Conservation (phyloP, 2,113 vertebrate species). For the Marcusenius ussheri region DNA sequence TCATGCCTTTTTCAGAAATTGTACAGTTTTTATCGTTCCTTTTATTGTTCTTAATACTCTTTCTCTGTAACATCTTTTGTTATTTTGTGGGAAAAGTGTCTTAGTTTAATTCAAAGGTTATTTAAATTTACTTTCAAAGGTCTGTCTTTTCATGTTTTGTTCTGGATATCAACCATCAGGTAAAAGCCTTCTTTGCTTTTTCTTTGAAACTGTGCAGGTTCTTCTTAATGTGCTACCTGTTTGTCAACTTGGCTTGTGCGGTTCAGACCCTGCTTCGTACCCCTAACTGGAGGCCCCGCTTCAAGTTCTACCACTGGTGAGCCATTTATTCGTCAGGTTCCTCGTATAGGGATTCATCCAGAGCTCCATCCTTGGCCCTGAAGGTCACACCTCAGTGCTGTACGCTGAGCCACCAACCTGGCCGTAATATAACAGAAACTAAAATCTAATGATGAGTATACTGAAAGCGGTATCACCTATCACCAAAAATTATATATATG, state of each 20-base stretch:
- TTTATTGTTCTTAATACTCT: not conserved
- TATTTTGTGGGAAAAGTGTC: not conserved
- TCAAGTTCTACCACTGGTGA: slow-evolving; percentile 74
- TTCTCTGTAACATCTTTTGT: not conserved
- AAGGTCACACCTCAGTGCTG: not conserved
- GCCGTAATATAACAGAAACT: not conserved
- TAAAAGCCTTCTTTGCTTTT: not conserved
- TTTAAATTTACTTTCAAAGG: not conserved
- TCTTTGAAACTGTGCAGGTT: slow-evolving; percentile 63
- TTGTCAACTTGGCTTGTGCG: slow-evolving; percentile 91
- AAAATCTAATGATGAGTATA: not conserved
- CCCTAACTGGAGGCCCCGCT: slow-evolving; percentile 86
- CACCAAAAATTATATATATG: not conserved
- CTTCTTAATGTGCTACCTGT: slow-evolving; percentile 97
- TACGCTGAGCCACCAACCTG: not conserved
- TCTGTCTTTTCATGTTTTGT: not conserved
- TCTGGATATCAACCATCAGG: not conserved
- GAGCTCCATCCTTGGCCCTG: not conserved
- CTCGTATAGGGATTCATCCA: not conserved
- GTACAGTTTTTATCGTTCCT: not conserved
- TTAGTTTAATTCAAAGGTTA: not conserved
- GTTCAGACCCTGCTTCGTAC: slow-evolving; percentile 86
- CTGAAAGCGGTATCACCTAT: not conserved
- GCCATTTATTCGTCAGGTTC: not conserved
- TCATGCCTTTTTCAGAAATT: not conserved